Evolutionary conservation across 1,140 invertebrate species (phyloP).

Genomic region (Nymphalis io): DNA sequence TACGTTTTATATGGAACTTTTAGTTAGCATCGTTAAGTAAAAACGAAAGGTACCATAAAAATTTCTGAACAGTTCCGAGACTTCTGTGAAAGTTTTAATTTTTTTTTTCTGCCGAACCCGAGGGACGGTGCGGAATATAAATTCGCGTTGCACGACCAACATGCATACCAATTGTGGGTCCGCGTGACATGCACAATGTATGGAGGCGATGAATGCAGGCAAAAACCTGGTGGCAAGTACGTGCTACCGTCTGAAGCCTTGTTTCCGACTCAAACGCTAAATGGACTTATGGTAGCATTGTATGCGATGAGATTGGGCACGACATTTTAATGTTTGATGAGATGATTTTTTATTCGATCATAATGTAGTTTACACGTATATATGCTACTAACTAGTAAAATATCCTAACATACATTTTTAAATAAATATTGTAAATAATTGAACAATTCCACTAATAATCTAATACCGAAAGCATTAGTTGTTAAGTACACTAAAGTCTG

Average conservation of each 20-base stretch:
- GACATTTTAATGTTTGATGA: slow-evolving; percentile 27
- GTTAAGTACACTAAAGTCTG: no score
- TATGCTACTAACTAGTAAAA: neutral
- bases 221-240: slow-evolving; percentile 48
- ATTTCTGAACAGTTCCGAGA: slow-evolving; percentile 20
- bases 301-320: slow-evolving; percentile 25
- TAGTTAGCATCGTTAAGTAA: slow-evolving; percentile 1
- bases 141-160: slow-evolving; percentile 42
- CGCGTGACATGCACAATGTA: slow-evolving; percentile 49
- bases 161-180: slow-evolving; percentile 47
- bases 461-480: no score
- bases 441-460: no score
- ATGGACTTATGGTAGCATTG: slow-evolving; percentile 28
- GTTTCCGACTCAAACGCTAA: slow-evolving; percentile 38
- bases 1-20: slow-evolving; percentile 11
- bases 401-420: neutral
- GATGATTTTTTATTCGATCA: slow-evolving; percentile 12
- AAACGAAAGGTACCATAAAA: slow-evolving; percentile 32
- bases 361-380: neutral
- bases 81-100: slow-evolving; percentile 36
- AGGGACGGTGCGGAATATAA: slow-evolving; percentile 41
- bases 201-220: slow-evolving; percentile 46
- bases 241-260: slow-evolving; percentile 36
- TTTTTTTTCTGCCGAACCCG: slow-evolving; percentile 38
- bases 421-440: no score